Evolutionary conservation across 2,113 vertebrate species (phyloP), one percentile per base, ranked within the genome.

Genomic region (Gadus macrocephalus): DNA sequence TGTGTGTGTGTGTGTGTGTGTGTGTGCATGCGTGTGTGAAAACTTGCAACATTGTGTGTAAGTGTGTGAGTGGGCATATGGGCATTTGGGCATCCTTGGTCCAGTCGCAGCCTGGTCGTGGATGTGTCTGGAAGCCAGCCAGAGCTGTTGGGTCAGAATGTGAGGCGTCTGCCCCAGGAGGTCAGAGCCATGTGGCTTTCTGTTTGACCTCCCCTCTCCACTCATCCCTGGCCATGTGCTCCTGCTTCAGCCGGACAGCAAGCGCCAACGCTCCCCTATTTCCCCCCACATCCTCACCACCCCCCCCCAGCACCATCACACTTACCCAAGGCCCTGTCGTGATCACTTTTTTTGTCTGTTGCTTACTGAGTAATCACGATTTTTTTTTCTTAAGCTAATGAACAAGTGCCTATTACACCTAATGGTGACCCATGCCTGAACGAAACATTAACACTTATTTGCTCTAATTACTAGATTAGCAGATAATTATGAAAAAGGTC

Each of bases 11-110:
- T 5, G 31, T 35, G 31, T 5, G 31, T 35, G 31, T 5, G 31
- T 35, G 31, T 5, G 31, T 35, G 31, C 4, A 4, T 35, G 31
- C 4, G 4, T 35, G 31, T 5, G 31, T 35, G 31, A 35, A 35
- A 35, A 35, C 31, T 6, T 35, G 31, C 31, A 7, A 5, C 4
- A 35, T 35, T 35, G 6, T 35, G 4, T 35, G 31, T 35, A 7
- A 6, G 31, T 4, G 31, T 35, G 70, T 78, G 85, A 74, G 76
- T 64, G 22, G 77, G 84, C 86, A 85, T 71, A 67, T 49, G 55
- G 73, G 69, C 85, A 90, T 86, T 86, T 88, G 85, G 81, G 72
- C 68, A 71, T 66, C 61, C 68, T 70, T 78, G 76, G 74, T 62
- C 78, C 81, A 20, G 20, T 74, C 71, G 85, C 74, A 12, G 71